Evolutionary conservation across 2,888 invertebrate species (phyloP).

Genomic region (Cristatella mucedo): DNA sequence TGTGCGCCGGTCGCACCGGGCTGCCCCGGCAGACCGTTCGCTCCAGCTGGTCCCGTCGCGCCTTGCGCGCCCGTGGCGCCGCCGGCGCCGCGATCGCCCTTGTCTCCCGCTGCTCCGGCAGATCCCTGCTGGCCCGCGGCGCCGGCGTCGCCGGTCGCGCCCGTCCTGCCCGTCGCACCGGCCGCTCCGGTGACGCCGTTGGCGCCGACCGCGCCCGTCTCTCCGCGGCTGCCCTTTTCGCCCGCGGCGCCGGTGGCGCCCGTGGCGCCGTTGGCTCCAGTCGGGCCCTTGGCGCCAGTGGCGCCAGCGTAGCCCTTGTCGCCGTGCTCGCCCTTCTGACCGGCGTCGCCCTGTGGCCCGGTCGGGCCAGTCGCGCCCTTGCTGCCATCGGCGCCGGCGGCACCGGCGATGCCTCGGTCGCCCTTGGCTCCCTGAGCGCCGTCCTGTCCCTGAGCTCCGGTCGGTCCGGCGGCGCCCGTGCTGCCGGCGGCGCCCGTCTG

Average conservation of each 20-base stretch:
- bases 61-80: constrained; percentile 10
- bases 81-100: neutral
- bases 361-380: constrained; percentile 11
- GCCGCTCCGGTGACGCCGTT: neutral
- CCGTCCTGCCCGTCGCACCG: constrained; percentile 1
- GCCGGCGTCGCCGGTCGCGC: constrained; percentile 1
- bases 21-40: neutral
- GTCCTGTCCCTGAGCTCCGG: neutral
- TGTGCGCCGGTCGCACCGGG: constrained; percentile 9
- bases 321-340: neutral
- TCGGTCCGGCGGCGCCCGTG: constrained; percentile 3
- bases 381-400: constrained; percentile 11
- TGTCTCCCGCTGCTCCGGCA: neutral
- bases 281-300: neutral
- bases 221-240: neutral
- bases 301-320: neutral
- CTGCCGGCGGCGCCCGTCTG: constrained; percentile 11
- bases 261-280: neutral
- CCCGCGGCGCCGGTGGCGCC: constrained; percentile 3
- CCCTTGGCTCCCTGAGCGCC: constrained; percentile 1
- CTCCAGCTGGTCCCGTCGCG: constrained; percentile 3
- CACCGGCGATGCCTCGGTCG: constrained; percentile 6
- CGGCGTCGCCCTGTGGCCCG: neutral
- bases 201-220: neutral
- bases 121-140: constrained; percentile 1